These are phyloP conservation scores for Pholis gunnellus DNA, from an alignment of 2,113 vertebrate genomes.

Conservation along the genomic window DNA sequence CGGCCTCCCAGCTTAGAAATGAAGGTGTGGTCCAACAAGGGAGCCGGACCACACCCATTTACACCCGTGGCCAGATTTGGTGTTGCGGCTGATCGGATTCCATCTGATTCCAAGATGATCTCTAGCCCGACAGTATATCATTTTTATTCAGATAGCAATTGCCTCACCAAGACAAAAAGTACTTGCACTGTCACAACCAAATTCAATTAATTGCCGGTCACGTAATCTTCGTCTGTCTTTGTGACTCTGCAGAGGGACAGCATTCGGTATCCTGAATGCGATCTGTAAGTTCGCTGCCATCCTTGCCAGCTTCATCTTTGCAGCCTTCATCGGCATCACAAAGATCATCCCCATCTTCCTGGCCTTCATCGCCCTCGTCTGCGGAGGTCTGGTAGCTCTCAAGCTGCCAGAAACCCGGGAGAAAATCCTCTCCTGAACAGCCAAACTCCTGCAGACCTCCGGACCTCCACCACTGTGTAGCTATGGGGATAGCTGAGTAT, in stretches of 20 bases:
- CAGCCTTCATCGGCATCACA: constrained; percentile 94
- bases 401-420: constrained; percentile 96
- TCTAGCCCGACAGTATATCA: too few relatives aligned
- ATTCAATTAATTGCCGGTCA: not conserved
- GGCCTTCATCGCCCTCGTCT: constrained; percentile 92
- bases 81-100: too few relatives aligned
- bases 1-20: not conserved
- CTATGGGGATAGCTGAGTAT: constrained; percentile 13
- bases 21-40: not conserved
- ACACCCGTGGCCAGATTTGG: not conserved
- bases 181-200: not conserved
- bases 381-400: constrained; percentile 92
- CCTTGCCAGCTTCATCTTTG: constrained; percentile 95
- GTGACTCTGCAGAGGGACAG: constrained; percentile 88
- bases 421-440: constrained; percentile 92
- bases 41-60: not conserved
- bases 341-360: constrained; percentile 96
- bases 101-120: too few relatives aligned
- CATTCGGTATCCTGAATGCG: constrained; percentile 95
- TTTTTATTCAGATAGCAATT: not conserved
- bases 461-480: constrained; percentile 33
- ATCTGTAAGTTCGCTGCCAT: constrained; percentile 94
- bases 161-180: not conserved
- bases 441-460: constrained; percentile 63
- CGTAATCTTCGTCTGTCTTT: not conserved